Evolutionary conservation across 2,797 vertebrate genomes (phyloP), one percentile per base, ranked within the genome.

Genomic region (Propithecus deckenii): DNA sequence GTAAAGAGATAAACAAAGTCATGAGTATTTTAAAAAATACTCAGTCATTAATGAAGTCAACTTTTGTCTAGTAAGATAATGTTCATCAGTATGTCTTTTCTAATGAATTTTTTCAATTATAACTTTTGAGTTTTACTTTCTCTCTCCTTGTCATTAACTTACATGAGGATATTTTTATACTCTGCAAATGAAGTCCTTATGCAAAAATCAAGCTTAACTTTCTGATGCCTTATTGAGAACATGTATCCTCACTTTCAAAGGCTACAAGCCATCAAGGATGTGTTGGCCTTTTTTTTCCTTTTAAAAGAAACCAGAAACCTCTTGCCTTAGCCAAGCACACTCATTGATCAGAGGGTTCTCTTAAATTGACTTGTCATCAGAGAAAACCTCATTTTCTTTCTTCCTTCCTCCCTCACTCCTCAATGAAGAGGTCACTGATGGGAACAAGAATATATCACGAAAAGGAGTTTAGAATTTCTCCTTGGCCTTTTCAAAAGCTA

Each of bases 341-440:
- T 90, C 59, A 83, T 85, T 97, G 92, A 97, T 92, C 92, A 96
- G 95, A 98, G 74, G 17, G 30, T 91, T 95, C 71, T 96, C 92
- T 98, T 97, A 98, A 98, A 97, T 85, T 97, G 96, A 98, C 87
- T 98, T 98, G 97, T 97, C 97, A 98, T 97, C 97, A 97, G 96
- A 97, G 89, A 96, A 98, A 98, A 97, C 50, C 87, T 96, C 92
- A 92, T 95, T 97, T 97, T 97, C 96, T 95, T 97, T 92, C 94
- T 93, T 96, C 75, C 96, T 95, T 97, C 88, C 89, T 97, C 61
- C 83, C 23, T 94, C 46, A 96, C 57, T 96, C 86, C 78, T 96
- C 91, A 96, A 43, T 75, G 89, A 96, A 90, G 97, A 97, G 96
- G 96, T 96, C 93, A 96, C 52, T 96, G 87, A 95, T 85, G 79